These are phyloP conservation scores for Icerya purchasi DNA, from an alignment of 2,888 invertebrate species.

Conservation along the genomic window DNA sequence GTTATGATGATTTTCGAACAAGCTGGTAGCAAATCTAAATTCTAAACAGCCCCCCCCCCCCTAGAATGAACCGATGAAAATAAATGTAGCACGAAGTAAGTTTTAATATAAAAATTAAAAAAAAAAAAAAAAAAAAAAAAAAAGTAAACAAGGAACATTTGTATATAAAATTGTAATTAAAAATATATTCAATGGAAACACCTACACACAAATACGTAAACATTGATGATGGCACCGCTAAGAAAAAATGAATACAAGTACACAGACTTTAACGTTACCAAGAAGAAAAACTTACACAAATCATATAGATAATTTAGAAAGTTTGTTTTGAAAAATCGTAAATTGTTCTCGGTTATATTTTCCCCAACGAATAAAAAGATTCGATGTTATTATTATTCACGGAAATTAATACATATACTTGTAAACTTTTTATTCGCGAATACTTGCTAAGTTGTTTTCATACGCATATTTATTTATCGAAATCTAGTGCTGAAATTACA, in stretches of 20 bases:
- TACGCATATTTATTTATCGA: too few species aligned
- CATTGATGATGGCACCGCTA: background rate
- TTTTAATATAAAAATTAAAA: background rate
- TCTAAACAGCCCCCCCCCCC: too few species aligned
- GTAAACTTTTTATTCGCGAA: too few species aligned
- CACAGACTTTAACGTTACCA: background rate
- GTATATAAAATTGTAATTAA: background rate
- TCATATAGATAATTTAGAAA: background rate
- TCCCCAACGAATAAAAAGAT: background rate
- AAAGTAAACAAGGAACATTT: background rate
- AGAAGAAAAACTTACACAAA: background rate
- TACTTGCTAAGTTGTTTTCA: too few species aligned
- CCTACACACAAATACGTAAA: background rate
- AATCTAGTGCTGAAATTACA: too few species aligned
- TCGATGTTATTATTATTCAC: too few species aligned
- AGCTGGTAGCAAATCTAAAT: too few species aligned
- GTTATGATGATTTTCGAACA: too few species aligned
- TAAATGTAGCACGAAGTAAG: too few species aligned
- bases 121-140: background rate
- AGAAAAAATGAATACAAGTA: background rate
- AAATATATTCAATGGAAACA: background rate
- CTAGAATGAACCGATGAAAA: too few species aligned
- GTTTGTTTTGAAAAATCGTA: background rate
- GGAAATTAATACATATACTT: too few species aligned
- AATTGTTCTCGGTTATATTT: background rate